Conservation (phyloP, 2,888 invertebrate species). For the Nomada goodeniana region DNA sequence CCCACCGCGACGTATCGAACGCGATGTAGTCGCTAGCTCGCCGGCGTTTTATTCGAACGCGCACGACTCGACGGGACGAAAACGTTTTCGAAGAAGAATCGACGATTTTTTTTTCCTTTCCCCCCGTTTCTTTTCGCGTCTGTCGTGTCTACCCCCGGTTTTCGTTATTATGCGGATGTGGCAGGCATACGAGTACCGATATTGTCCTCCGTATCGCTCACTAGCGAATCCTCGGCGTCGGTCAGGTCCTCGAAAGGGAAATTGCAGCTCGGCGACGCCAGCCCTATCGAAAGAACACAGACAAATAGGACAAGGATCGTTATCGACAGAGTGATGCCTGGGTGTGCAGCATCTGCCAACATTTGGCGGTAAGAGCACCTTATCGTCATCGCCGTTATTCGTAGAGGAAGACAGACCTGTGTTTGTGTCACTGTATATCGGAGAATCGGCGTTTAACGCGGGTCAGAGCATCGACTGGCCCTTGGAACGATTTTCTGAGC, state of each 20-base stretch:
- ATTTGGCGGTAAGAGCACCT: slow-evolving; percentile 53
- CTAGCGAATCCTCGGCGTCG: slow-evolving; percentile 82
- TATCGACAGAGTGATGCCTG: slow-evolving; percentile 50
- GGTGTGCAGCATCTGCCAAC: slow-evolving; percentile 45
- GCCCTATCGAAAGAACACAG: slow-evolving; percentile 80
- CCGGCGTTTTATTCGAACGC: background rate
- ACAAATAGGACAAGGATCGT: slow-evolving; percentile 68
- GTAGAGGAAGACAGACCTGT: slow-evolving; percentile 68
- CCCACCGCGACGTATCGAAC: background rate
- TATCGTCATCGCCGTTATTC: slow-evolving; percentile 66
- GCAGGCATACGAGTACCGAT: slow-evolving; percentile 80
- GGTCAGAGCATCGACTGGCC: slow-evolving; percentile 20
- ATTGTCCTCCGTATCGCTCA: slow-evolving; percentile 82
- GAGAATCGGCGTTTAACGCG: slow-evolving; percentile 35
- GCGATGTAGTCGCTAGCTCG: background rate
- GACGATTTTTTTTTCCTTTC: background rate
- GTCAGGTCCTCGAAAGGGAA: slow-evolving; percentile 83
- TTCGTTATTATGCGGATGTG: slow-evolving; percentile 73
- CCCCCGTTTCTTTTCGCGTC: background rate
- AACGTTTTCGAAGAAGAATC: background rate
- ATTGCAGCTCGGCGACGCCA: slow-evolving; percentile 81
- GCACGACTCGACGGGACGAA: background rate
- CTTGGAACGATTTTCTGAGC: slow-evolving; percentile 21
- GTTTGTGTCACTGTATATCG: slow-evolving; percentile 44
- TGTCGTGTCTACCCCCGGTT: slow-evolving; percentile 76